A percentile compares a stretch with the other conserved stretches of the same genome.
These are phyloP conservation scores for Bergia puertoricense DNA, from an alignment of 92 coral and sea anemone genomes.

Conservation along the genomic window DNA sequence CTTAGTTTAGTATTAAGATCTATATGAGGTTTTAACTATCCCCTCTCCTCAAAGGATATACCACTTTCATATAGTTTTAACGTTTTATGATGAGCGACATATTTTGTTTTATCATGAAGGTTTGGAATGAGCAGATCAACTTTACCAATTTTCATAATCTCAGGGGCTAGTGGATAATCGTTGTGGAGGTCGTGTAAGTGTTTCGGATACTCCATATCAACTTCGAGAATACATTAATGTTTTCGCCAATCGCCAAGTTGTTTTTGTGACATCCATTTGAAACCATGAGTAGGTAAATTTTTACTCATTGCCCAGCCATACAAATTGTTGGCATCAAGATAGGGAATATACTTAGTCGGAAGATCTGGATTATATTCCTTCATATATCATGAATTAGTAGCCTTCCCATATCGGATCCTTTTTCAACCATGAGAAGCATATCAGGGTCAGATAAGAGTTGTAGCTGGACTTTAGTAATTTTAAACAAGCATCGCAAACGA, in stretches of 20 bases:
- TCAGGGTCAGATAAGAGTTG: slow-evolving; percentile 42
- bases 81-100: not conserved
- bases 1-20: too few relatives aligned
- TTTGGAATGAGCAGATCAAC: slow-evolving; percentile 9
- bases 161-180: not conserved
- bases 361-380: not conserved
- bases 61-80: slow-evolving; percentile 4
- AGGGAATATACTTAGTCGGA: not conserved
- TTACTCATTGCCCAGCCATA: slow-evolving; percentile 45
- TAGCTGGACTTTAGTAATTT: slow-evolving; percentile 8
- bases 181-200: slow-evolving; percentile 25
- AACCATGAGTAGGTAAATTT: slow-evolving; percentile 22
- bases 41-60: too few relatives aligned
- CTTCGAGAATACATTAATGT: slow-evolving; percentile 36
- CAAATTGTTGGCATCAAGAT: slow-evolving; percentile 7
- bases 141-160: not conserved
- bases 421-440: slow-evolving; percentile 35
- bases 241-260: slow-evolving; percentile 16
- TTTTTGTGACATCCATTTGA: slow-evolving; percentile 39
- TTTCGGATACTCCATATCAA: slow-evolving; percentile 36
- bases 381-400: too few relatives aligned
- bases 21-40: too few relatives aligned
- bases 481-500: slow-evolving; percentile 45
- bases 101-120: not conserved
- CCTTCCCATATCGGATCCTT: too few relatives aligned